Percentiles rank a stretch among this genome's conserved stretches.
phyloP scores from a whole-genome alignment of 1,140 invertebrate species.

The Nautilus pompilius region DNA sequence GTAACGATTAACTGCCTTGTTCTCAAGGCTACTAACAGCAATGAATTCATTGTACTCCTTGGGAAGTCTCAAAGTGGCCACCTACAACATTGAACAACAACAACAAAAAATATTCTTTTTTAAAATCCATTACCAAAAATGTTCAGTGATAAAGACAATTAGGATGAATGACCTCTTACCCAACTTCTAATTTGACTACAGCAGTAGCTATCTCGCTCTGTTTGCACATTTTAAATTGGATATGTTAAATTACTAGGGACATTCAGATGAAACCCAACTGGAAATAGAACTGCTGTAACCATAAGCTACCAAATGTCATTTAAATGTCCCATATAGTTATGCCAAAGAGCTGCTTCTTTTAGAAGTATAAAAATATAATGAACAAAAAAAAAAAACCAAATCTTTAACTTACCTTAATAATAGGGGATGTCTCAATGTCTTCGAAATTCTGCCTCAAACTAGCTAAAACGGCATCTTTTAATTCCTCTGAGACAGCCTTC shows the following conservation, averaged over 20 bases:
- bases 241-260: too few species aligned
- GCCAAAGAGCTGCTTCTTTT: too few species aligned
- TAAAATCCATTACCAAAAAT: neutral
- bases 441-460: conserved; percentile 31
- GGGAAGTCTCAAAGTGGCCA: neutral
- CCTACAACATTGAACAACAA: neutral
- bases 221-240: too few species aligned
- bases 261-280: too few species aligned
- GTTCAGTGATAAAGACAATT: too few species aligned
- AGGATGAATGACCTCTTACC: too few species aligned
- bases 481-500: conserved; percentile 30
- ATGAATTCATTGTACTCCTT: conserved; percentile 10
- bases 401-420: conserved; percentile 30
- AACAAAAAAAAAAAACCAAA: too few species aligned
- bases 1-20: conserved; percentile 24
- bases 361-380: neutral
- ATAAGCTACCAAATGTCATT: too few species aligned
- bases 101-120: neutral
- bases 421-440: conserved; percentile 22
- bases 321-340: too few species aligned
- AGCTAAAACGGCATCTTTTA: conserved; percentile 29
- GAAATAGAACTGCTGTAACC: too few species aligned
- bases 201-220: too few species aligned
- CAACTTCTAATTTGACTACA: too few species aligned
- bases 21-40: conserved; percentile 13